Percentiles rank a stretch among this genome's conserved stretches.
phyloP scores from a whole-genome alignment of 1,140 invertebrate species.

The Drosophila tropicalis region DNA sequence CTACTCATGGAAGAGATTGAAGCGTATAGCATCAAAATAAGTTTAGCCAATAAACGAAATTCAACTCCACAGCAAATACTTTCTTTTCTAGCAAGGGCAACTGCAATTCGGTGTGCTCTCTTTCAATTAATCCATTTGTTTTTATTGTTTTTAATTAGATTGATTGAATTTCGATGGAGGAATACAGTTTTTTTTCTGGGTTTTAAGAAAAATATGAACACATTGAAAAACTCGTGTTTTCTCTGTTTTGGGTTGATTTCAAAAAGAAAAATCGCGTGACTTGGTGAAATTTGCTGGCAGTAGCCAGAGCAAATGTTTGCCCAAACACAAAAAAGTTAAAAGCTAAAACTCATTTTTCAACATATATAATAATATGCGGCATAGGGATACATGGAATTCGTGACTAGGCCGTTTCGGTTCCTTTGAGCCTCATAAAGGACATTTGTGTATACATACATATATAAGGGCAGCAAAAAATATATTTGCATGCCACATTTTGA shows the following conservation, averaged over 20 bases:
- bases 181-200: not conserved
- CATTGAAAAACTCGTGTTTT: conserved; percentile 29
- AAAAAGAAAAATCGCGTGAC: conserved; percentile 57
- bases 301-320: conserved; percentile 60
- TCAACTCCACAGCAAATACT: too few relatives aligned
- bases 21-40: not conserved
- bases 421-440: conserved; percentile 51
- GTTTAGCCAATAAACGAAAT: too few relatives aligned
- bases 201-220: conserved; percentile 25
- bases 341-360: conserved; percentile 50
- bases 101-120: not conserved
- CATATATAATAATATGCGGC: conserved; percentile 16
- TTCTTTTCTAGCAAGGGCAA: not conserved
- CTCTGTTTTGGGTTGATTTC: conserved; percentile 20
- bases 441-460: not conserved
- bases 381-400: conserved; percentile 57
- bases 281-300: conserved; percentile 47
- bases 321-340: conserved; percentile 48
- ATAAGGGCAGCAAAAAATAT: conserved; percentile 31
- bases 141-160: conserved; percentile 80
- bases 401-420: conserved; percentile 42
- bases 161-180: conserved; percentile 69
- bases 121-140: conserved; percentile 7
- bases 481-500: conserved; percentile 58
- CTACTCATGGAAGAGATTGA: not conserved